These are phyloP conservation scores for Drosophila kanekoi DNA, from an alignment of 2,888 invertebrate species.

Conservation along the genomic window DNA sequence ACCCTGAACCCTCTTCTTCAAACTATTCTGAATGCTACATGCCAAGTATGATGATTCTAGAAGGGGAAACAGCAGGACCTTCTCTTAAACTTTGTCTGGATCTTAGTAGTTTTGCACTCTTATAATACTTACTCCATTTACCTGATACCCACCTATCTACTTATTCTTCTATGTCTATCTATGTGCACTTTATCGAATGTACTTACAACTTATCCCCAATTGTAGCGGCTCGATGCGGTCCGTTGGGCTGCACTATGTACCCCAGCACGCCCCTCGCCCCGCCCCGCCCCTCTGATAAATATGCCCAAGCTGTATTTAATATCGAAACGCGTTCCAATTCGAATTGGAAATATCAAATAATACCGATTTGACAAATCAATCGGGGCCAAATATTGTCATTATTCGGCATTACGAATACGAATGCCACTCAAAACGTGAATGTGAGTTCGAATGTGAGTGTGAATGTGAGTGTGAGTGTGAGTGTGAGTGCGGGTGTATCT, in stretches of 20 bases:
- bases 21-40: too few relatives aligned
- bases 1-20: too few relatives aligned
- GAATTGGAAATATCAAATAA: slow-evolving; percentile 52
- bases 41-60: too few relatives aligned
- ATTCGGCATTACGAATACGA: slow-evolving; percentile 27
- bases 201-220: neutral
- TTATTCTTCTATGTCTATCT: too few relatives aligned
- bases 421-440: neutral
- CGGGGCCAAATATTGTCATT: slow-evolving; percentile 71
- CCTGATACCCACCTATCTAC: too few relatives aligned
- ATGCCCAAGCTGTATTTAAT: neutral
- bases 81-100: too few relatives aligned
- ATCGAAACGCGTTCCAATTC: slow-evolving; percentile 33
- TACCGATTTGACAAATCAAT: slow-evolving; percentile 80
- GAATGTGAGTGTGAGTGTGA: neutral
- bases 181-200: too few relatives aligned
- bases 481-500: too few relatives aligned
- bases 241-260: neutral
- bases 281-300: neutral
- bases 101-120: too few relatives aligned
- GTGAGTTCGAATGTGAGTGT: neutral
- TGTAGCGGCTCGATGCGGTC: slow-evolving; percentile 27
- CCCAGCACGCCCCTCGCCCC: neutral
- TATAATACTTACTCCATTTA: too few relatives aligned
- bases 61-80: too few relatives aligned